phyloP scores from a whole-genome alignment of 2,797 vertebrate species.

The Siniperca undulata region DNA sequence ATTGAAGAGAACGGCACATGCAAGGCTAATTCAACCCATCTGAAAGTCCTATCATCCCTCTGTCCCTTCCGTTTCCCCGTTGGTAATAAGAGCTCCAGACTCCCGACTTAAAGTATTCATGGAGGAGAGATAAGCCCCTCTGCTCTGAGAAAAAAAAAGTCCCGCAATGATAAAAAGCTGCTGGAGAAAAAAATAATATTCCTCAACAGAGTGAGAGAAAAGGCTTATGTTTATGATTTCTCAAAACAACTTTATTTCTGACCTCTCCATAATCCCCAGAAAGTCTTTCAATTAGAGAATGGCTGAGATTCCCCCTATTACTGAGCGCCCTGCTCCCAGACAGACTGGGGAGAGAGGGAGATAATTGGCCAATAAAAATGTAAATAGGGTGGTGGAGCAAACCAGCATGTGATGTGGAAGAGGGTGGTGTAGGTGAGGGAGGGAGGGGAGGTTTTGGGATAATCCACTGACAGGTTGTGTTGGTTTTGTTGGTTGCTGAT shows the following conservation, averaged over 20 bases:
- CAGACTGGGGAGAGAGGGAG: conserved; percentile 74
- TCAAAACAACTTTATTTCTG: conserved; percentile 81
- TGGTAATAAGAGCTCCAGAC: conserved; percentile 60
- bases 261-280: conserved; percentile 82
- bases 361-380: conserved; percentile 89
- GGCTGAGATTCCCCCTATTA: conserved; percentile 76
- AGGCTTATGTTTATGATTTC: conserved; percentile 81
- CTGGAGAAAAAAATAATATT: conserved; percentile 65
- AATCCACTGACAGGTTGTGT: conserved; percentile 84
- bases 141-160: conserved; percentile 46
- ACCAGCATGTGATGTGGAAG: conserved; percentile 78
- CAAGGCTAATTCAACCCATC: conserved; percentile 45
- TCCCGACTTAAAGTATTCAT: conserved; percentile 62
- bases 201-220: conserved; percentile 70
- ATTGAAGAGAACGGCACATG: conserved; percentile 60
- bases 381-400: conserved; percentile 82
- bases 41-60: conserved; percentile 51
- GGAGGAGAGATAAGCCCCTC: conserved; percentile 68
- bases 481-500: conserved; percentile 82
- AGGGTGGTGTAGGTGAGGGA: conserved; percentile 10
- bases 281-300: conserved; percentile 84
- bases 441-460: conserved; percentile 62
- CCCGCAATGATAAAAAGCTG: conserved; percentile 74
- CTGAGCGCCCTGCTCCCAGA: conserved; percentile 70
- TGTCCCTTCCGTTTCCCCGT: conserved; percentile 31